These are phyloP conservation scores for Camponotus fellah DNA, from an alignment of 2,888 invertebrate genomes.

Conservation along the genomic window DNA sequence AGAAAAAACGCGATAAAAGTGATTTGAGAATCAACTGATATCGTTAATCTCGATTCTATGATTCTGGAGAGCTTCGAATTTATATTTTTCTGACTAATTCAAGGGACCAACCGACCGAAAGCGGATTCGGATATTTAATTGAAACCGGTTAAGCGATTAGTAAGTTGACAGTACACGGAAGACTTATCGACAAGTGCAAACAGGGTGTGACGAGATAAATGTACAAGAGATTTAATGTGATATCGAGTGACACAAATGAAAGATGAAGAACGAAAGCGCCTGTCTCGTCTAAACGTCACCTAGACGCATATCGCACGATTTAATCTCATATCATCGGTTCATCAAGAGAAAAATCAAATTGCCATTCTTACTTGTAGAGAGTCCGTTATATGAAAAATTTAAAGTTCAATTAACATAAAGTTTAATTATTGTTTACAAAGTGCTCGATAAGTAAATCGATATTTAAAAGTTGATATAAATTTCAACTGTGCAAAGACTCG, in stretches of 20 bases:
- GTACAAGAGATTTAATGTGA: constrained; percentile 25
- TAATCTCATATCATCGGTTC: background rate
- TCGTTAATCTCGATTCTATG: constrained; percentile 9
- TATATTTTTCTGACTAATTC: background rate
- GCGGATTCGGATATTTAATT: constrained; percentile 17
- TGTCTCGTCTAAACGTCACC: constrained; percentile 4
- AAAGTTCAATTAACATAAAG: constrained; percentile 40
- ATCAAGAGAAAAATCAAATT: background rate
- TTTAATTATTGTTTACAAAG: constrained; percentile 25
- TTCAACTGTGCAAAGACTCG: background rate
- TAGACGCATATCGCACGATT: background rate
- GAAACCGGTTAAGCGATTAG: background rate
- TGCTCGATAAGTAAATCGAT: background rate
- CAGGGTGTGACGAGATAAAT: constrained; percentile 49
- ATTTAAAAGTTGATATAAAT: background rate
- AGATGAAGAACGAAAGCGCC: background rate
- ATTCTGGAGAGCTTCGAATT: constrained; percentile 6
- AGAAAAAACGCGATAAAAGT: constrained; percentile 13
- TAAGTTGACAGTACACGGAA: constrained; percentile 8
- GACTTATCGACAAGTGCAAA: constrained; percentile 36
- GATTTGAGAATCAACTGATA: constrained; percentile 4
- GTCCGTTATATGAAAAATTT: background rate
- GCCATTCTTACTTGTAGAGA: background rate
- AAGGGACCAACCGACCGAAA: background rate
- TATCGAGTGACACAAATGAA: constrained; percentile 13